Evolutionary conservation across 2,797 vertebrate species (phyloP), one percentile per base, ranked within the genome.

Genomic region (Alauda arvensis): DNA sequence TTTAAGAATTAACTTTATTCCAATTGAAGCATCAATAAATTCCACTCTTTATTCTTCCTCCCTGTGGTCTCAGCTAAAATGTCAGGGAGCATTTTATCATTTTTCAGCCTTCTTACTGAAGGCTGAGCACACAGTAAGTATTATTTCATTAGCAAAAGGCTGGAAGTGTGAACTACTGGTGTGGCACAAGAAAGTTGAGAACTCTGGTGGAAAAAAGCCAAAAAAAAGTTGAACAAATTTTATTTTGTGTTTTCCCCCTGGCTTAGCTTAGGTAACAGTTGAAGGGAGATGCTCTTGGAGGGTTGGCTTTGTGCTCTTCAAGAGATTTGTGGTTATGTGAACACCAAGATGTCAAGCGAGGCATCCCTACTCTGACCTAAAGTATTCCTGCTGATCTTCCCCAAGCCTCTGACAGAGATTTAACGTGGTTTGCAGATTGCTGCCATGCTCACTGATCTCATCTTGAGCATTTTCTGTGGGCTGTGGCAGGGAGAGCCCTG

Each of bases 21-120:
- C 88, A 77, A 92, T 83, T 74, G 74, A 87, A 75, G 37, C 75
- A 90, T 87, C 87, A 92, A 71, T 94, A 92, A 89, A 91, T 94
- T 56, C 71, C 7, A 28, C 45, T 85, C 82, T 91, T 83, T 85
- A 87, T 90, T 79, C 82, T 81, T 79, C 51, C 46, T 92, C 87
- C 88, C 86, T 82, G 65, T 84, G 85, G 85, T 85, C 77, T 92
- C 77, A 87, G 65, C 85, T 89, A 76, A 94, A 92, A 88, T 85
- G 87, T 77, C 84, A 90, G 85, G 74, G 87, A 91, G 67, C 33
- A 61, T 84, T 89, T 89, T 77, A 81, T 85, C 61, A 87, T 70
- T 87, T 93, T 89, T 83, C 85, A 65, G 49, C 24, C 67, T 48
- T 48, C 53, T 84, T 56, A n/a, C 57, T 59, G 74, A 56, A 91